phyloP scores from a whole-genome alignment of 2,113 vertebrate genomes.

The Sigmodon hispidus region DNA sequence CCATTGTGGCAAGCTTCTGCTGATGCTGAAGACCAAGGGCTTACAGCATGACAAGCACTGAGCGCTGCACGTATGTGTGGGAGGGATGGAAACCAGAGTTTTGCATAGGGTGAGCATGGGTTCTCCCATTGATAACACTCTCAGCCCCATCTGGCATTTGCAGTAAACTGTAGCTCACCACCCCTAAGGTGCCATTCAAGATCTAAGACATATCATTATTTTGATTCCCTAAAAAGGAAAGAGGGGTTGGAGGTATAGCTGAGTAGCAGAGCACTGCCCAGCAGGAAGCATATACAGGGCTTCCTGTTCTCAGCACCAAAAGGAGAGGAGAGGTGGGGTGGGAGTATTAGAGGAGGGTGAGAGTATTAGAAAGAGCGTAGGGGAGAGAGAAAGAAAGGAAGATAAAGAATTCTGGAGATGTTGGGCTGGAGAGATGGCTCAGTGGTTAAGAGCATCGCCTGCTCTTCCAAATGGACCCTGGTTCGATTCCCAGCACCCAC shows the following conservation, averaged over 20 bases:
- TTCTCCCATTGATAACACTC: not conserved
- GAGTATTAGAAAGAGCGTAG: not conserved
- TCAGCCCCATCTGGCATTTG: not conserved
- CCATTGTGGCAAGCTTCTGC: not conserved
- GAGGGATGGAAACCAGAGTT: not conserved
- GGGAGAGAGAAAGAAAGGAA: not conserved
- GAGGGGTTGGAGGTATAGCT: not conserved
- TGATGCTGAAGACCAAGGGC: not conserved
- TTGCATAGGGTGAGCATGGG: not conserved
- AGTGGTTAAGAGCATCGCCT: no score
- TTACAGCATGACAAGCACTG: not conserved
- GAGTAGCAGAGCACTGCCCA: no score
- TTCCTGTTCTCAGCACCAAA: not conserved
- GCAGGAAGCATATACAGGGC: not conserved
- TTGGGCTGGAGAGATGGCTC: no score
- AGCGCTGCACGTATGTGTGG: not conserved
- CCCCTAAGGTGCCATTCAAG: not conserved
- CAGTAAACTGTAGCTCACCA: not conserved
- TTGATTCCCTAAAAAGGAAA: slow-evolving; percentile 2
- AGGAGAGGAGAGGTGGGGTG: not conserved
- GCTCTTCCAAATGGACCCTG: no score
- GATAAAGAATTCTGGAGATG: not conserved
- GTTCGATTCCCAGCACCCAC: no score
- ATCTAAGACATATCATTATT: not conserved
- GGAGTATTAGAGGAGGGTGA: not conserved